These are phyloP conservation scores for Gerris lacustris DNA, from an alignment of 2,888 invertebrate genomes.

Conservation along the genomic window DNA sequence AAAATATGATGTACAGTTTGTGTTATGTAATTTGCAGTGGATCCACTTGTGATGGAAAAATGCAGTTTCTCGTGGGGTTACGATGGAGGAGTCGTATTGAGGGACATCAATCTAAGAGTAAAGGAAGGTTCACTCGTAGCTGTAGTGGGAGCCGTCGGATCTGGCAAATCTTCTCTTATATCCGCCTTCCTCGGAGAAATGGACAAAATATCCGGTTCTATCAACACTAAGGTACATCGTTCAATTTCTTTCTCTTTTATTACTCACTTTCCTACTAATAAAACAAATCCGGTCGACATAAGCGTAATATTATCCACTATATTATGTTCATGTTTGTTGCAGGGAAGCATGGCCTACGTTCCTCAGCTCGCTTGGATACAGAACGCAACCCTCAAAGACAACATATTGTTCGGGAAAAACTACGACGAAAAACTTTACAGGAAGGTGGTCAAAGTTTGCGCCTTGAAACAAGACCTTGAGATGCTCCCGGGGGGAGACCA, in stretches of 20 bases:
- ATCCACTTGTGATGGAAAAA: constrained; percentile 29
- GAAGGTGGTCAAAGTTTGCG: constrained; percentile 77
- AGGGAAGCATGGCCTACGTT: constrained; percentile 65
- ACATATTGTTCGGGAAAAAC: constrained; percentile 76
- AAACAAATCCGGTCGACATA: no score
- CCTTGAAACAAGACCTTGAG: constrained; percentile 78
- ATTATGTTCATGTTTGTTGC: neutral
- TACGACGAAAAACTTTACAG: constrained; percentile 60
- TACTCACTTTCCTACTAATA: no score
- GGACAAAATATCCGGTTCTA: constrained; percentile 69
- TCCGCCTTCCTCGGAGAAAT: constrained; percentile 82
- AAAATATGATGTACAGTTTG: no score
- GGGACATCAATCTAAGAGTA: constrained; percentile 61
- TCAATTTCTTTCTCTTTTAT: neutral
- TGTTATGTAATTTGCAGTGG: constrained; percentile 20
- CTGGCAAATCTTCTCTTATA: constrained; percentile 78
- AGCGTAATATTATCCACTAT: no score
- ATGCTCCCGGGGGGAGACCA: constrained; percentile 91
- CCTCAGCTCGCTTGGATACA: constrained; percentile 98
- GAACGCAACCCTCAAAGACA: constrained; percentile 83
- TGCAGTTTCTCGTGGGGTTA: constrained; percentile 29
- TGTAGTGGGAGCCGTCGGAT: constrained; percentile 77
- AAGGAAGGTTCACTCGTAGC: constrained; percentile 59
- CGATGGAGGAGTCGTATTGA: constrained; percentile 48
- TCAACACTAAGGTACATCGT: constrained; percentile 49